Evolutionary conservation across 2,113 vertebrate genomes (phyloP).

Genomic region (Tichodroma muraria): DNA sequence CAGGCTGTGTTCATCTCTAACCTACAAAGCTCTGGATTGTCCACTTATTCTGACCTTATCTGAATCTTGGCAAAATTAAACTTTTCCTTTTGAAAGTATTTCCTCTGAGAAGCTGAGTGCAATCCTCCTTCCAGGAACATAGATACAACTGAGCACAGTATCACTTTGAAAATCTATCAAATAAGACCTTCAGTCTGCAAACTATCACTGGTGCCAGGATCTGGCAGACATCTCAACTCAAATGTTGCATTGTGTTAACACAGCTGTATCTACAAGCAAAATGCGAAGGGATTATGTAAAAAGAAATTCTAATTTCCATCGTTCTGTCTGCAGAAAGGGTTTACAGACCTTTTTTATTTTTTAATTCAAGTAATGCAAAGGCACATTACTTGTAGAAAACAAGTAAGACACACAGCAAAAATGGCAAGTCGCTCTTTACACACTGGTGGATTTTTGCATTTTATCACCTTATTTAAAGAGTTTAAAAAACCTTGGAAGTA

Average conservation of each 20-base stretch:
- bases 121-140: slow-evolving; percentile 62
- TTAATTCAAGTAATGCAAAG: not conserved
- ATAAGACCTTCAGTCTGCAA: slow-evolving; percentile 61
- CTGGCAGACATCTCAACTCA: slow-evolving; percentile 62
- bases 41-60: slow-evolving; percentile 48
- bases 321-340: slow-evolving; percentile 29
- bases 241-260: slow-evolving; percentile 74
- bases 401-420: not conserved
- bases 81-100: slow-evolving; percentile 73
- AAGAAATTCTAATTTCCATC: slow-evolving; percentile 62
- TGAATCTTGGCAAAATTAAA: slow-evolving; percentile 66
- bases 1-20: slow-evolving; percentile 44
- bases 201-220: slow-evolving; percentile 65
- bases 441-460: not conserved
- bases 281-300: slow-evolving; percentile 55
- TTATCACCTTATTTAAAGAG: not conserved
- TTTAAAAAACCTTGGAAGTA: not conserved
- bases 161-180: slow-evolving; percentile 63
- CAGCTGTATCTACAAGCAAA: slow-evolving; percentile 73
- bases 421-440: not conserved
- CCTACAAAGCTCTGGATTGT: slow-evolving; percentile 61
- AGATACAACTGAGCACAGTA: slow-evolving; percentile 66
- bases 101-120: slow-evolving; percentile 71
- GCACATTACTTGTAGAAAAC: not conserved
- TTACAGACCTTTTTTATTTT: not conserved